Evolutionary conservation across 2,888 invertebrate species (phyloP).

Genomic region (Girardia tigrina): DNA sequence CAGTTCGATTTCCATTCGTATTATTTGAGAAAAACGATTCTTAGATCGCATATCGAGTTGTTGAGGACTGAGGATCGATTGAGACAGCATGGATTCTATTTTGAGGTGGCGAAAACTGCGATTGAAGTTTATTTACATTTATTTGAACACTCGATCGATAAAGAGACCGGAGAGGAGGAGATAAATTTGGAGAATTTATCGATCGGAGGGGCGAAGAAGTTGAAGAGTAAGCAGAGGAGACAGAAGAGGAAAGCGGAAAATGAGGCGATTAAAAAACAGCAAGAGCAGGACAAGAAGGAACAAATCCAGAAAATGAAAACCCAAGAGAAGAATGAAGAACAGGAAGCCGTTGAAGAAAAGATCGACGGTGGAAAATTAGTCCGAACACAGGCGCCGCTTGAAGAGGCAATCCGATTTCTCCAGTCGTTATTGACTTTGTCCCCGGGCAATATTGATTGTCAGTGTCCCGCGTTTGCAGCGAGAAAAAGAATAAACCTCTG

Average conservation of each 20-base stretch:
- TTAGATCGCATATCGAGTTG: constrained; percentile 84
- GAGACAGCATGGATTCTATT: constrained; percentile 85
- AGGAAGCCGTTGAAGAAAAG: constrained; percentile 83
- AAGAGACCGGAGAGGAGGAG: constrained; percentile 67
- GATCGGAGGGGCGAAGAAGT: constrained; percentile 83
- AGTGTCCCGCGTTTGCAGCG: no score
- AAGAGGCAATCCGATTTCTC: no score
- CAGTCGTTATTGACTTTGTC: no score
- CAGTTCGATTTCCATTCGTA: constrained; percentile 99
- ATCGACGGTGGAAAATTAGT: constrained; percentile 82
- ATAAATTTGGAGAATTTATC: constrained; percentile 57
- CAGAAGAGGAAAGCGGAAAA: constrained; percentile 73
- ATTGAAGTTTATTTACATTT: constrained; percentile 60
- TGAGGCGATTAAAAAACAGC: constrained; percentile 54
- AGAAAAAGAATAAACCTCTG: no score
- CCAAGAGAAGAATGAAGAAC: constrained; percentile 54
- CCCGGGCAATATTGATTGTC: no score
- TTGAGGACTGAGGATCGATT: constrained; percentile 83
- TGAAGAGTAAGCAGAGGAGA: constrained; percentile 86
- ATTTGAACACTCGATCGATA: constrained; percentile 57
- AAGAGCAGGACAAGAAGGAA: constrained; percentile 46
- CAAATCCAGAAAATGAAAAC: constrained; percentile 60
- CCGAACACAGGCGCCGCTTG: no score
- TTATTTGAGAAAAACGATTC: constrained; percentile 97
- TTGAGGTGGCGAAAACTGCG: constrained; percentile 65